phyloP scores from a whole-genome alignment of 2,888 invertebrate genomes.

The Phortica magna region DNA sequence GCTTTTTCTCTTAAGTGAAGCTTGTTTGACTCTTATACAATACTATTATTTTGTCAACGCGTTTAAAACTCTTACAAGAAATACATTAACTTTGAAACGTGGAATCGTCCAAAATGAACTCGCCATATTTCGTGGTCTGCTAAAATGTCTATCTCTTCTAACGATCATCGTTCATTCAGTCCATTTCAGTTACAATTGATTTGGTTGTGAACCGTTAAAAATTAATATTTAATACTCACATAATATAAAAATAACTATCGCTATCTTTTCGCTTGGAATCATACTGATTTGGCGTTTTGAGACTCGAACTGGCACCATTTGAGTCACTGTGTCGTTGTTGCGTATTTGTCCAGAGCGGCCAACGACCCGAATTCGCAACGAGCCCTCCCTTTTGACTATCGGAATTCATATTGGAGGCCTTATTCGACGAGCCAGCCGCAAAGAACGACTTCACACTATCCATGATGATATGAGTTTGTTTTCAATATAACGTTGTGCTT shows the following conservation, averaged over 20 bases:
- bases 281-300: conserved; percentile 56
- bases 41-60: no score
- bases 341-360: conserved; percentile 58
- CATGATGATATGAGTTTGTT: conserved; percentile 52
- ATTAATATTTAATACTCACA: conserved; percentile 66
- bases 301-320: conserved; percentile 52
- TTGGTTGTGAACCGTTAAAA: no score
- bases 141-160: no score
- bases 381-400: conserved; percentile 57
- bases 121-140: no score
- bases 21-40: neutral
- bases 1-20: neutral
- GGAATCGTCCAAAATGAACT: neutral
- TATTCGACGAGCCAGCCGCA: conserved; percentile 54
- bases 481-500: neutral
- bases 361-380: conserved; percentile 49
- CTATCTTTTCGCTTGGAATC: conserved; percentile 72
- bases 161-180: no score
- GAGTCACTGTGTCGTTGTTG: conserved; percentile 48
- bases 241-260: conserved; percentile 76
- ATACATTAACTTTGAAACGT: no score
- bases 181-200: no score
- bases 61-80: no score
- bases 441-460: conserved; percentile 74
- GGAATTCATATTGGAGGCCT: conserved; percentile 58